Conservation (phyloP, 2,797 vertebrate species). For the Pteronotus mesoamericanus region DNA sequence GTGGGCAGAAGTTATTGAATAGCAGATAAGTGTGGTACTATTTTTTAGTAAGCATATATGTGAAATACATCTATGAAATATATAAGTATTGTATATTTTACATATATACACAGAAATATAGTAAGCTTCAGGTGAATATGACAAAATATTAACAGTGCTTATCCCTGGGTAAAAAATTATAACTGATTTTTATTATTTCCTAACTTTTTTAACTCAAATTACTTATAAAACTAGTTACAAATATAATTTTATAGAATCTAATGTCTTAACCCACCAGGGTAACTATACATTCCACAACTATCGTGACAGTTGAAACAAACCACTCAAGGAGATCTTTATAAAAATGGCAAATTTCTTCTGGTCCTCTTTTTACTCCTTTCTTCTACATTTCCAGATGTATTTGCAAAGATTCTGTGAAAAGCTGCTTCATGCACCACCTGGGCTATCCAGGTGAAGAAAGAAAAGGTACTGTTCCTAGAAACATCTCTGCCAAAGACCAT, state of each 20-base stretch:
- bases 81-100: background rate
- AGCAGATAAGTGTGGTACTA: background rate
- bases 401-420: background rate
- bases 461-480: background rate
- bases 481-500: background rate
- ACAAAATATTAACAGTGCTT: background rate
- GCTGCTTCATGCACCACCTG: background rate
- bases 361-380: background rate
- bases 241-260: background rate
- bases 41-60: background rate
- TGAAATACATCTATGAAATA: background rate
- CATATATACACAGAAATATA: background rate
- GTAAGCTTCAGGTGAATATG: background rate
- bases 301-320: background rate
- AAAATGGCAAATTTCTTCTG: background rate
- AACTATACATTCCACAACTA: background rate
- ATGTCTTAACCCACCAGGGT: background rate
- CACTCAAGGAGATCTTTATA: background rate
- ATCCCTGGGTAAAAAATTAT: background rate
- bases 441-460: background rate
- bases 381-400: background rate
- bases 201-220: background rate
- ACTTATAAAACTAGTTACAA: background rate
- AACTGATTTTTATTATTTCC: slow-evolving; percentile 9
- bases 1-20: background rate